Evolutionary conservation across 2,113 vertebrate species (phyloP), one percentile per base, ranked within the genome.

Genomic region (Anser cygnoides): DNA sequence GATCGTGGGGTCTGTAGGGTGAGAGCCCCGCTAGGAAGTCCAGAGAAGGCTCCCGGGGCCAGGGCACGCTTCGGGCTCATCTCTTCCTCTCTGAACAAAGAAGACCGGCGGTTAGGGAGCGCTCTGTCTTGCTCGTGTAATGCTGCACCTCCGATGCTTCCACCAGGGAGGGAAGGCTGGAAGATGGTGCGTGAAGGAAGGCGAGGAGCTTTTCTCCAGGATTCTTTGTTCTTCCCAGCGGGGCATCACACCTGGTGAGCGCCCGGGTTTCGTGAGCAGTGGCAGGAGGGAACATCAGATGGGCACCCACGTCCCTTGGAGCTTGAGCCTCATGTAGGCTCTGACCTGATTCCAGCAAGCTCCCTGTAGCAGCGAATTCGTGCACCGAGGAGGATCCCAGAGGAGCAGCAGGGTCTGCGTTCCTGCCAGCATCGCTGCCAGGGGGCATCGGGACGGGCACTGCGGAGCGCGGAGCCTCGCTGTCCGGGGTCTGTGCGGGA

Each of bases 101-200:
- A 2, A 9, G 2, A 2, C 8, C 1, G 41, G 37, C 35, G 57
- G 0, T 11, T 2, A 9, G 59, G 83, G 63, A 57, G 41, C 6
- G 1, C 1, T 8, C 50, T 57, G 23, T 50, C 19, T 8, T 14
- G 61, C 2, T 7, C 0, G 10, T 39, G 73, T 13, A 10, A 57
- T 7, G 0, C 13, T 20, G 2, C 25, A 61, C n/a, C 75, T 3
- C 49, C 1, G 0, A 28, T 0, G 19, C 83, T 46, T 2, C 58
- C 66, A 62, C 61, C 29, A 2, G 0, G 8, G 26, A 3, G 58
- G 54, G 46, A 46, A 12, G 35, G 61, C 76, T 70, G 62, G 66
- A 14, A 50, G 11, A 43, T 3, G 1, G 1, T 2, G 3, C 0
- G 3, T 9, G 11, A 35, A 35, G 1, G 1, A 35, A 41, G 35